A percentile compares a stretch with the other conserved stretches of the same genome.
Evolutionary conservation across 2,113 vertebrate species (phyloP).

Genomic region (Barbus barbus): DNA sequence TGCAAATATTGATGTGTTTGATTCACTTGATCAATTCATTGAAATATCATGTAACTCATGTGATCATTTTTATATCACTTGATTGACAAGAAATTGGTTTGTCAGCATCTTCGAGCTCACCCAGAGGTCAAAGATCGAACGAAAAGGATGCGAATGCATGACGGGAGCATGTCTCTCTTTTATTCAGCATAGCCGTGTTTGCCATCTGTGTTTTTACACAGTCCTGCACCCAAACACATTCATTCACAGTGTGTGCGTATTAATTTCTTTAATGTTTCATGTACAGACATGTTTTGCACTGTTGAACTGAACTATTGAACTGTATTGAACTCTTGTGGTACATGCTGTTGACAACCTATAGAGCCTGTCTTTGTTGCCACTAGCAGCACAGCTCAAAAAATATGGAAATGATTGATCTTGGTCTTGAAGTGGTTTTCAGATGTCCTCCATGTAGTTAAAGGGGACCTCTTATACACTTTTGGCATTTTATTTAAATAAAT

Average conservation of each 20-base stretch:
- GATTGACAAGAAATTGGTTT: not conserved
- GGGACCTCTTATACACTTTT: not conserved
- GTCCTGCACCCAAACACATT: not conserved
- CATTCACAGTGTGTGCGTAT: not conserved
- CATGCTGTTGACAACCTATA: not conserved
- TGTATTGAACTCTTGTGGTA: constrained; percentile 24
- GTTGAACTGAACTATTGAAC: constrained; percentile 7
- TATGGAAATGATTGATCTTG: constrained; percentile 4
- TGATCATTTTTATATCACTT: not conserved
- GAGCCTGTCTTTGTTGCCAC: not conserved
- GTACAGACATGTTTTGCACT: constrained; percentile 12
- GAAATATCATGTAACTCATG: not conserved
- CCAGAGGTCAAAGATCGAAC: not conserved
- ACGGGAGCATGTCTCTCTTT: not conserved
- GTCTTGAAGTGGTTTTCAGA: not conserved
- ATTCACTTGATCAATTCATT: not conserved
- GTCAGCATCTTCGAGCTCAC: not conserved
- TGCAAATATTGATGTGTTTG: not conserved
- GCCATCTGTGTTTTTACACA: not conserved
- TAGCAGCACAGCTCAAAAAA: not conserved
- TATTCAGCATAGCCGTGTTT: too few species aligned
- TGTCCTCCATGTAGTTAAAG: not conserved
- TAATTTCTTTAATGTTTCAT: not conserved
- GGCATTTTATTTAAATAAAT: too few species aligned
- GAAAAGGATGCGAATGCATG: not conserved